Percentiles rank a stretch among this genome's conserved stretches.
These are phyloP conservation scores for Tenthredo scrophulariae DNA, from an alignment of 2,888 invertebrate genomes.

Conservation along the genomic window DNA sequence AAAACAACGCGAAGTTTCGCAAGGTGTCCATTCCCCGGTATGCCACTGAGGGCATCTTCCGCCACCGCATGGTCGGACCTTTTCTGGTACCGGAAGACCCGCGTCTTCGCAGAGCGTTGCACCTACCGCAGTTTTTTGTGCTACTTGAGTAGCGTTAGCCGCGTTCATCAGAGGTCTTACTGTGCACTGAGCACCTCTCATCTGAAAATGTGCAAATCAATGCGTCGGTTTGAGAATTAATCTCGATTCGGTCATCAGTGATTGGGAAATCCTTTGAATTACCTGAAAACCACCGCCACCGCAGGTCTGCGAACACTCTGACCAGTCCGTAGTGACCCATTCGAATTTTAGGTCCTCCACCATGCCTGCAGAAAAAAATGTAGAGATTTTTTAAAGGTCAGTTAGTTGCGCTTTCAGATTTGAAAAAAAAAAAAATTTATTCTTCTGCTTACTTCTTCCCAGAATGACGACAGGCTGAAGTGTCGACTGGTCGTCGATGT, in stretches of 20 bases:
- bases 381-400: neutral
- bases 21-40: slow-evolving; percentile 85
- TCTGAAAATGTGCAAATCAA: slow-evolving; percentile 78
- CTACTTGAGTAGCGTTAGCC: slow-evolving; percentile 72
- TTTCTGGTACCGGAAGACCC: slow-evolving; percentile 83
- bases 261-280: slow-evolving; percentile 54
- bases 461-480: slow-evolving; percentile 66
- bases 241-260: neutral
- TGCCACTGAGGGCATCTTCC: slow-evolving; percentile 88
- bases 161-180: slow-evolving; percentile 79
- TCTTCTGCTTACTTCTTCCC: slow-evolving; percentile 65
- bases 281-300: slow-evolving; percentile 86
- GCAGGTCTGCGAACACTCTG: slow-evolving; percentile 91
- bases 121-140: slow-evolving; percentile 79
- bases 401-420: neutral
- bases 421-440: neutral
- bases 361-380: slow-evolving; percentile 65
- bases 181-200: slow-evolving; percentile 87
- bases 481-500: slow-evolving; percentile 75
- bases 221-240: slow-evolving; percentile 15
- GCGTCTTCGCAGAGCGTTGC: slow-evolving; percentile 86
- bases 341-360: slow-evolving; percentile 83
- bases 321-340: slow-evolving; percentile 93
- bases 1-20: slow-evolving; percentile 87
- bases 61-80: slow-evolving; percentile 84